These are phyloP conservation scores for Rhopalosiphum nymphaeae DNA, from an alignment of 2,888 invertebrate genomes.

Conservation along the genomic window DNA sequence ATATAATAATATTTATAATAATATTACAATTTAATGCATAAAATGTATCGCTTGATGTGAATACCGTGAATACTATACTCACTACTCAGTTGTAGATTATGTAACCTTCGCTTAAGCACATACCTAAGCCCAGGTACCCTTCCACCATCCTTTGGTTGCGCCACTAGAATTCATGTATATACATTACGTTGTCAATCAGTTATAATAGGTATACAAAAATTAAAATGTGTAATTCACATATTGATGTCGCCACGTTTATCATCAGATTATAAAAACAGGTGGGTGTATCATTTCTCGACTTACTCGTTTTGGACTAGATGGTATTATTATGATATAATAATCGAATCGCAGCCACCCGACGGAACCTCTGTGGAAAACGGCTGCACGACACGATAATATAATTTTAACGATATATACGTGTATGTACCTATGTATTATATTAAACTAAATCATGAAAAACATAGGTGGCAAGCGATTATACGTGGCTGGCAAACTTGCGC, in stretches of 20 bases:
- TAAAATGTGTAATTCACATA: too few relatives aligned
- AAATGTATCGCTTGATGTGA: not conserved
- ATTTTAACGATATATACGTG: not conserved
- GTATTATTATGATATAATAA: not conserved
- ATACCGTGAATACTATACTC: not conserved
- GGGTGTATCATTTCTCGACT: not conserved
- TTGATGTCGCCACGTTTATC: not conserved
- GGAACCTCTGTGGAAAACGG: not conserved
- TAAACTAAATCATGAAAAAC: not conserved
- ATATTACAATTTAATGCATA: not conserved
- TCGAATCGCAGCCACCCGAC: not conserved
- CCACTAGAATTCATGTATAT: not conserved
- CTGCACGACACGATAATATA: not conserved
- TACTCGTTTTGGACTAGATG: not conserved
- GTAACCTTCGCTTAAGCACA: not conserved
- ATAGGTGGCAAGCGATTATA: not conserved
- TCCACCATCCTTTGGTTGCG: not conserved
- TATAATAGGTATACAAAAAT: too few relatives aligned
- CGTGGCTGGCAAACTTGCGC: not conserved
- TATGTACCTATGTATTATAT: not conserved
- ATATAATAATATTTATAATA: too few relatives aligned
- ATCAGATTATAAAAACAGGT: not conserved
- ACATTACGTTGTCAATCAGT: not conserved
- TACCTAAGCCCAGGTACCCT: not conserved
- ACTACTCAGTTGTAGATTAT: not conserved